Evolutionary conservation across 2,113 vertebrate species (phyloP), one percentile per base, ranked within the genome.

Genomic region (Ivindomyrus marchei): DNA sequence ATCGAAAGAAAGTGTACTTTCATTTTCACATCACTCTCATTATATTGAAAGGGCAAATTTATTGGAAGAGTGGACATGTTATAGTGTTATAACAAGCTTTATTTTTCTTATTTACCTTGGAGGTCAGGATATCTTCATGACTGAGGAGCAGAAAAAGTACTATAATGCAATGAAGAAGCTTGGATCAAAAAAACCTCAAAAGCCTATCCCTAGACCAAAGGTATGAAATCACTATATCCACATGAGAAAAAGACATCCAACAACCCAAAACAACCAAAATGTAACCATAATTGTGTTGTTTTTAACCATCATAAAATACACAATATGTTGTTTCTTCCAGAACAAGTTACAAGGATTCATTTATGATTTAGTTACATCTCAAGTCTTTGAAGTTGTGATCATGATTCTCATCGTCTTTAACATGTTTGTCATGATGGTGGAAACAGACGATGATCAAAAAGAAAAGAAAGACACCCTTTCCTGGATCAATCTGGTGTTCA

Each of bases 371-470:
- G 97, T 99, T 92, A 99, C 98, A 1, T 98, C 97, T 91, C 98
- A 99, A 97, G 97, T 95, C 83, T 99, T 99, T 91, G 98, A 99
- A 90, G 98, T 99, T 91, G 97, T 97, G 53, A 99, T 99, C 93
- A 99, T 99, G 98, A 98, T 99, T 93, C 98, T 99, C 17, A 99
- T 99, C 95, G 98, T 98, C 95, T 97, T 99, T 90, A 99, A 99
- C 94, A 99, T 99, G 98, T 97, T 99, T 92, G 99, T 98, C 86
- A 99, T 99, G 98, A 99, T 99, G 98, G 98, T 99, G 91, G 98
- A 99, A 94, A 98, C 98, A 0, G 98, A 99, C 11, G 97, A 98
- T 84, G 98, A 99, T 47, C 1, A 1, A 47, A 2, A 9, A 7
- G 46, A 47, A 10, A 47, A 47, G 46, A 47, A 47, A 47, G 1